These are phyloP conservation scores for Cyrtodaria siliqua DNA, from an alignment of 2,888 invertebrate genomes.

Conservation along the genomic window DNA sequence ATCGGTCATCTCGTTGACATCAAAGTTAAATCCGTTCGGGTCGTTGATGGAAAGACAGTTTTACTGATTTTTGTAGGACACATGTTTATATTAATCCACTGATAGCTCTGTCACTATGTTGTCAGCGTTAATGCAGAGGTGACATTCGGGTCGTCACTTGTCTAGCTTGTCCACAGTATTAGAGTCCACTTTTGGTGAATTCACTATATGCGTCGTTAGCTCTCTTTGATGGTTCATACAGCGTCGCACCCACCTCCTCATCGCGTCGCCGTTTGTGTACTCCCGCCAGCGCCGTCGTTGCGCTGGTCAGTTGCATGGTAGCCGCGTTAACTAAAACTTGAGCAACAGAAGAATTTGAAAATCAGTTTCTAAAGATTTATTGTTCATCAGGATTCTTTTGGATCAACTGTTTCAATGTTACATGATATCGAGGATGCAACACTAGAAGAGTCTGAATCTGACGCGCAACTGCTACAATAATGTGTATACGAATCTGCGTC, in stretches of 20 bases:
- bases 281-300: neutral
- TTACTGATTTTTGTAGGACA: too few species aligned
- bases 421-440: slow-evolving; percentile 54
- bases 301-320: neutral
- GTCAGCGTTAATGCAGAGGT: too few species aligned
- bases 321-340: slow-evolving; percentile 29
- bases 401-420: slow-evolving; percentile 37
- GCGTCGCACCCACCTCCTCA: too few species aligned
- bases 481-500: slow-evolving; percentile 75
- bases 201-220: neutral
- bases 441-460: slow-evolving; percentile 59
- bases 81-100: too few species aligned
- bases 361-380: neutral
- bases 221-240: too few species aligned
- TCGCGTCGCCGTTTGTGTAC: neutral
- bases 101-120: too few species aligned
- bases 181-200: neutral
- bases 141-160: too few species aligned
- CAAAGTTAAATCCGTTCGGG: too few species aligned
- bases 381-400: slow-evolving; percentile 46
- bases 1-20: too few species aligned
- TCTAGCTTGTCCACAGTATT: neutral
- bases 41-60: too few species aligned
- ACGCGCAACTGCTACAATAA: slow-evolving; percentile 69
- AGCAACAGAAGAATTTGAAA: slow-evolving; percentile 32